Conservation (phyloP, 2,797 vertebrate genomes). For the Micropoecilia bifurca region DNA sequence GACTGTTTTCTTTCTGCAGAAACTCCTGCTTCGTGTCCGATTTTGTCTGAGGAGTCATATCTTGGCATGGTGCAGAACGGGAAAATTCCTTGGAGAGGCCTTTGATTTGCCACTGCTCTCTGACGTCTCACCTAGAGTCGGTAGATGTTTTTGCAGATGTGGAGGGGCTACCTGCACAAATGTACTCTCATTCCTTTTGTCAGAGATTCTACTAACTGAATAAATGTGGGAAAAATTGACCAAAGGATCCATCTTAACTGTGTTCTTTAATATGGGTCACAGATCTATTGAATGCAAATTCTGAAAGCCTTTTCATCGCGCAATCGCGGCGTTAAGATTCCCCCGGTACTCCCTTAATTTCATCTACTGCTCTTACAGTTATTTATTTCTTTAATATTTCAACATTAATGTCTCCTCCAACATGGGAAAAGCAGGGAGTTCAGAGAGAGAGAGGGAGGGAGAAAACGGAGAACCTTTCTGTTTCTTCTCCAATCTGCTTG, state of each 20-base stretch:
- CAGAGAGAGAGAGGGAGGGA: constrained; percentile 35
- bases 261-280: constrained; percentile 81
- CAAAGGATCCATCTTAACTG: constrained; percentile 78
- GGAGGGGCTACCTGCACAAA: constrained; percentile 51
- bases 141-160: constrained; percentile 56
- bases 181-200: constrained; percentile 40
- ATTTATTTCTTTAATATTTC: constrained; percentile 83
- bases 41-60: constrained; percentile 57
- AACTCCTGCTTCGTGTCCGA: constrained; percentile 79
- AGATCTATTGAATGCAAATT: constrained; percentile 81
- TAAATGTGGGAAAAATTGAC: constrained; percentile 56
- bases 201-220: constrained; percentile 52
- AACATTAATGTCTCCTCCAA: constrained; percentile 74
- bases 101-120: constrained; percentile 60
- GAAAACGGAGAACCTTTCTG: constrained; percentile 45
- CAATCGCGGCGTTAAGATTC: constrained; percentile 80
- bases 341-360: constrained; percentile 79
- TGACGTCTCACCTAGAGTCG: constrained; percentile 59
- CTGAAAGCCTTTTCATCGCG: constrained; percentile 78
- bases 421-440: constrained; percentile 69
- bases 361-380: constrained; percentile 73
- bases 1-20: constrained; percentile 61
- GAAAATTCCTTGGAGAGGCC: constrained; percentile 58
- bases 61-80: constrained; percentile 40
- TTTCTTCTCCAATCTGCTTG: constrained; percentile 56